Base-by-base conservation (phyloP, 2,888 invertebrate genomes). In the Endomychus coccineus region DNA sequence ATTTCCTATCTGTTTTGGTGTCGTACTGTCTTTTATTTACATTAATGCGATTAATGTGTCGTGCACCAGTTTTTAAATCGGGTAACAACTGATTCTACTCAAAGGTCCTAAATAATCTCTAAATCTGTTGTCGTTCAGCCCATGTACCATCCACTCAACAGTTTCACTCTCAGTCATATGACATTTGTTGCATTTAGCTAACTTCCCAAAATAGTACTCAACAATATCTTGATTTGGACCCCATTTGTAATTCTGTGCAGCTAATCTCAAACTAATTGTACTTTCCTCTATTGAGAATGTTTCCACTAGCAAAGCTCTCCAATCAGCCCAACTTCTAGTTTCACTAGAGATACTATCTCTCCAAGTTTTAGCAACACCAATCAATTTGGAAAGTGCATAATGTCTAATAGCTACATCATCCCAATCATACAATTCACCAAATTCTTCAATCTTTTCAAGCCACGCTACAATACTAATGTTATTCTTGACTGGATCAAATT, bases 361-460 rank as follows among this genome's bases (percentile, higher is more conserved):
- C 50, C 51, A 50, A 19, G 32, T 42, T 37, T 27, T 42, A 4
- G 51, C 49, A n/a, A 51, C 51, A 7, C 50, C 50, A 2, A 27
- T 21, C 16, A 53, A 23, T 34, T 49, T 48, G 1, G 39, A 34
- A 2, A 49, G 19, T 4, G 42, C 48, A 37, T 46, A 49, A 42
- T 51, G 49, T 15, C 32, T 39, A 2, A 44, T 48, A 0, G 49
- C 37, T 2, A 41, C 14, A 4, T 51, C 48, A 19, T 47, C 45
- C 47, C 46, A 49, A 6, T 28, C 27, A 24, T 50, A 48, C 13
- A 52, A 24, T 12, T 43, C 44, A 2, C 40, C 44, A 35, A 33
- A 52, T 15, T 50, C 46, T 28, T 51, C 50, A 1, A 49, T 42
- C 40, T 50, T 48, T 2, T 41, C 36, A n/a, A 48, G 39, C 48